A percentile compares a stretch with the other conserved stretches of the same genome.
Conservation (phyloP, 1,140 invertebrate species). For the Plectrocnemia conspersa region DNA sequence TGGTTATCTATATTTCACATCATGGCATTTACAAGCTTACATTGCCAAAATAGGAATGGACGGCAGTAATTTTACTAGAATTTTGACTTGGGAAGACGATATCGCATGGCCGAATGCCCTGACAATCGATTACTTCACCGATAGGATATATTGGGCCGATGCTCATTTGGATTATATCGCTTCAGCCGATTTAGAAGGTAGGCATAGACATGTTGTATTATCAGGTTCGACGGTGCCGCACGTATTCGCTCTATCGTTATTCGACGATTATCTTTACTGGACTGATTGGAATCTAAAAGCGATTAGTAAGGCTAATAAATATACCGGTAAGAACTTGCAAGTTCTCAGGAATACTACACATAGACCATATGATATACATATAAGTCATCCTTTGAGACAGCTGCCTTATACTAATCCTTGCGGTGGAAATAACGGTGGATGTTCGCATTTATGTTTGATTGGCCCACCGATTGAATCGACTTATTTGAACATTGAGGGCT, state of each 20-base stretch:
- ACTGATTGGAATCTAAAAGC: slow-evolving; percentile 97
- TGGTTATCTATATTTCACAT: slow-evolving; percentile 93
- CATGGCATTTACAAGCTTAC: slow-evolving; percentile 94
- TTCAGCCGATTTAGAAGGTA: slow-evolving; percentile 85
- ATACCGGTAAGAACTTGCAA: slow-evolving; percentile 73
- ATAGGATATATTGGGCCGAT: slow-evolving; percentile 94
- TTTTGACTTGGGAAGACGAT: slow-evolving; percentile 89
- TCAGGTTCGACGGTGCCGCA: slow-evolving; percentile 81
- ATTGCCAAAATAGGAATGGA: slow-evolving; percentile 98
- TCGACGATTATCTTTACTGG: slow-evolving; percentile 95
- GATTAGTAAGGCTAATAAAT: slow-evolving; percentile 82
- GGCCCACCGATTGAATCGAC: slow-evolving; percentile 71
- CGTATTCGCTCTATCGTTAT: slow-evolving; percentile 89
- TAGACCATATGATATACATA: slow-evolving; percentile 89
- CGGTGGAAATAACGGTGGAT: slow-evolving; percentile 89
- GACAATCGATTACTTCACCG: slow-evolving; percentile 94
- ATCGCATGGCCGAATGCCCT: slow-evolving; percentile 98
- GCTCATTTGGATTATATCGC: slow-evolving; percentile 98
- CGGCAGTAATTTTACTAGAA: slow-evolving; percentile 83
- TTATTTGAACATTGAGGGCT: slow-evolving; percentile 69
- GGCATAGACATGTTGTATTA: slow-evolving; percentile 75
- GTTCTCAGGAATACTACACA: slow-evolving; percentile 88
- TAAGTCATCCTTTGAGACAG: slow-evolving; percentile 82
- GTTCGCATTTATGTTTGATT: slow-evolving; percentile 93
- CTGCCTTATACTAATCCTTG: slow-evolving; percentile 87